Base-by-base conservation (phyloP, 2,113 vertebrate genomes). In the Calypte anna region DNA sequence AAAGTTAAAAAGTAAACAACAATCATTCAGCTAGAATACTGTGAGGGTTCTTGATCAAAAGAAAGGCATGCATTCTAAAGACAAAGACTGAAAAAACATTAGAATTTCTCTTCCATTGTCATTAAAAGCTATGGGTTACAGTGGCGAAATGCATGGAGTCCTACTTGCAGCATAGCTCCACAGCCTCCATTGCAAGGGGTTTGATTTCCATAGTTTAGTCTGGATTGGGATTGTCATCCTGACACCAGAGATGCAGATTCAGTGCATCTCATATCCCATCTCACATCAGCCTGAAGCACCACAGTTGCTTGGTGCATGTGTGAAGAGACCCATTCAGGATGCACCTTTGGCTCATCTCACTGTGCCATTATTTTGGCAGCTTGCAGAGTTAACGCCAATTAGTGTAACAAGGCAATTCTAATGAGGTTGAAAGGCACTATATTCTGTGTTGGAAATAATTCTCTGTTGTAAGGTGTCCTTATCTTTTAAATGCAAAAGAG, bases 1-100 rank as follows among this genome's bases (percentile, higher is more conserved):
- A 88, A 96, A 90, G 82, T 85, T 82, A 70, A n/a, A 40, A 50
- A 54, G 55, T 77, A 93, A 95, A 79, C 78, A 86, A 36, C 76
- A 72, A 68, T 86, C 31, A 78, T 90, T 92, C 79, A 89, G 46
- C 74, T 53, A 31, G 69, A 80, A 73, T 57, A 38, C 21, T 94
- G 25, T 10, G 40, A 69, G 38, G 19, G 27, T 66, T 91, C 55
- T 57, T 57, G 30, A 38, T 75, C 20, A 20, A 20, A 59, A 62
- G 59, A n/a, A 44, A 70, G 12, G 24, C 0, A 0, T 36, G 11
- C 9, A 30, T 57, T 31, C 55, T n/a, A n/a, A 57, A 59, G 58
- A 33, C 23, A 33, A 33, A 23, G n/a, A 33, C 14, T 33, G n/a
- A 33, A 33, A 59, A 59, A 23, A 14, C 30, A 18, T 19, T 57